A percentile compares a stretch with the other conserved stretches of the same genome.
phyloP scores from a whole-genome alignment of 2,113 vertebrate species.

The Daubentonia madagascariensis region DNA sequence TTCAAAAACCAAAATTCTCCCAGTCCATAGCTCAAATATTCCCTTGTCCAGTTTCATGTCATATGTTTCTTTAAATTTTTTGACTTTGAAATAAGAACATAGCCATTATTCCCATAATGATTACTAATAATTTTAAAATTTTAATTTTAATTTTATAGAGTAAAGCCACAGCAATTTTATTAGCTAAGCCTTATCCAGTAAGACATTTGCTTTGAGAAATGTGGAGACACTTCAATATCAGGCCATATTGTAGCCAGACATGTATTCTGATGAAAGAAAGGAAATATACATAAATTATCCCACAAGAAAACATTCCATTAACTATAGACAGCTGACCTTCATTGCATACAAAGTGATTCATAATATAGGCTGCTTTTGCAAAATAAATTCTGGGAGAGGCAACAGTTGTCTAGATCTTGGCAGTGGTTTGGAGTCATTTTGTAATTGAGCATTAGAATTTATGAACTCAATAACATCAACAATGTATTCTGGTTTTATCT shows the following conservation, averaged over 20 bases:
- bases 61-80: background rate
- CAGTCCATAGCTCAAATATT: background rate
- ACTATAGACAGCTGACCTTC: conserved; percentile 20
- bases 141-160: background rate
- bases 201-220: conserved; percentile 43
- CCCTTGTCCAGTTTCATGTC: background rate
- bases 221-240: background rate
- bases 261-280: conserved; percentile 22
- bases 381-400: conserved; percentile 33
- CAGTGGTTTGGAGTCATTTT: conserved; percentile 37
- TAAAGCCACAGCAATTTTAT: background rate
- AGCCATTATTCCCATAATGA: background rate
- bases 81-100: background rate
- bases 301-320: conserved; percentile 65
- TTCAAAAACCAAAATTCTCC: background rate
- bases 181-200: background rate
- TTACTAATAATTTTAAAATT: background rate
- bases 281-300: conserved; percentile 61
- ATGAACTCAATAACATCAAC: conserved; percentile 65
- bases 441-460: conserved; percentile 68
- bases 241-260: conserved; percentile 40
- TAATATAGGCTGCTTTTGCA: background rate
- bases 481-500: conserved; percentile 67
- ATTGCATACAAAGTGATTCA: conserved; percentile 43
- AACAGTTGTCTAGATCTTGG: conserved; percentile 44